These are phyloP conservation scores for Philantomba maxwellii DNA, from an alignment of 2,113 vertebrate genomes.

Conservation along the genomic window DNA sequence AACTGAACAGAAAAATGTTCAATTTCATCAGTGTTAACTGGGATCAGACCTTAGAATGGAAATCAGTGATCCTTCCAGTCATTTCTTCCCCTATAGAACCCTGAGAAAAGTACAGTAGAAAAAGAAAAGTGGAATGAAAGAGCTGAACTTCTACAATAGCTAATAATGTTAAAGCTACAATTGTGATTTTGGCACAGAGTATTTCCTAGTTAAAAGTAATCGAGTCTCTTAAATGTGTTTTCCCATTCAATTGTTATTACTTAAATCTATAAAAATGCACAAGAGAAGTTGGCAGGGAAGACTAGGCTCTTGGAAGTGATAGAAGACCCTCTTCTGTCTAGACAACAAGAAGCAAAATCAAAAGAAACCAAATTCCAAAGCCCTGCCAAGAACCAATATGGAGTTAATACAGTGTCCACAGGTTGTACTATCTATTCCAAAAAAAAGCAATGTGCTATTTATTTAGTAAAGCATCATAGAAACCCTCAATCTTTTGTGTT, in stretches of 20 bases:
- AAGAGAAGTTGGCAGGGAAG: slow-evolving; percentile 16
- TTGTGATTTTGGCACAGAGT: slow-evolving; percentile 33
- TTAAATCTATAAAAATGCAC: slow-evolving; percentile 34
- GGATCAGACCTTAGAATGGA: neutral
- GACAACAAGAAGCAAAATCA: slow-evolving; percentile 46
- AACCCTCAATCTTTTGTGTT: neutral
- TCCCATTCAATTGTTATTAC: slow-evolving; percentile 47
- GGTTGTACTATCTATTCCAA: slow-evolving; percentile 35
- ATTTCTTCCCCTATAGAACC: neutral
- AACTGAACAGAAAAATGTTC: neutral
- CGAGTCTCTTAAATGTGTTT: slow-evolving; percentile 24
- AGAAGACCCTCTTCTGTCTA: slow-evolving; percentile 41
- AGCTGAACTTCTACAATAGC: slow-evolving; percentile 40
- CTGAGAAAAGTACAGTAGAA: neutral
- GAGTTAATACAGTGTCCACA: slow-evolving; percentile 40
- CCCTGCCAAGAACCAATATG: neutral
- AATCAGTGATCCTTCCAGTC: neutral
- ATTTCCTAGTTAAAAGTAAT: slow-evolving; percentile 52
- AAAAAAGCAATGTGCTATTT: slow-evolving; percentile 21
- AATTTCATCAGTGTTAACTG: neutral
- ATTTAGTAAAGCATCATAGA: slow-evolving; percentile 29
- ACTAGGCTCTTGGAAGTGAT: slow-evolving; percentile 24
- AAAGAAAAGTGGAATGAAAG: slow-evolving; percentile 5
- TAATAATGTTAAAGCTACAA: slow-evolving; percentile 32
- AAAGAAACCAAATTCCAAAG: slow-evolving; percentile 33